Conservation (phyloP, 2,888 invertebrate species). For the Ferdinandea cuprea region DNA sequence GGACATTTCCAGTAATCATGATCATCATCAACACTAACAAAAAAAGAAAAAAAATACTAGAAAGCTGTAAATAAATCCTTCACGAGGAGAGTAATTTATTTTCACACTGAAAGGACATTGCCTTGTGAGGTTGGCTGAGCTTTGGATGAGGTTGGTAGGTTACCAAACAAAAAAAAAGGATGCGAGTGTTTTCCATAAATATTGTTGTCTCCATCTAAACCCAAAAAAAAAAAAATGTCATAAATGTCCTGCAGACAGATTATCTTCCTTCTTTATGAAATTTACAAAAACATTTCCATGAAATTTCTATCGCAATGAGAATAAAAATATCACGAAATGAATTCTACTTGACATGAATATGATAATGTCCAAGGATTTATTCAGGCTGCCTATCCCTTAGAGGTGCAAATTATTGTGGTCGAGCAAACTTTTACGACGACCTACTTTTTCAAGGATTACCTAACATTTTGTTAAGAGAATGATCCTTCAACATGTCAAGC, state of each 20-base stretch:
- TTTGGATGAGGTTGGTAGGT: too few relatives aligned
- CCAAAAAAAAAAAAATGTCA: conserved; percentile 27
- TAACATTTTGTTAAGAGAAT: not conserved
- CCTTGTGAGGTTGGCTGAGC: conserved; percentile 15
- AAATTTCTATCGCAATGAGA: conserved; percentile 24
- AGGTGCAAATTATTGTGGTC: conserved; percentile 53
- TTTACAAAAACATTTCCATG: conserved; percentile 46
- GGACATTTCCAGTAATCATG: conserved; percentile 45
- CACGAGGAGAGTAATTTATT: conserved; percentile 67
- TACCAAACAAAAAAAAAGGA: conserved; percentile 25
- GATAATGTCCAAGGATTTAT: conserved; percentile 41
- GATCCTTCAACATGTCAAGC: conserved; percentile 56
- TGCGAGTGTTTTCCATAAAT: conserved; percentile 37
- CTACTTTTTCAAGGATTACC: conserved; percentile 43
- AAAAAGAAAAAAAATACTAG: conserved; percentile 28
- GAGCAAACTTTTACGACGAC: conserved; percentile 46
- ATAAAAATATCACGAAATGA: conserved; percentile 44
- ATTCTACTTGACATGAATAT: conserved; percentile 69
- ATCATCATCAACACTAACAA: conserved; percentile 33
- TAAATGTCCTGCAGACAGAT: conserved; percentile 62
- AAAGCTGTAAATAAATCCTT: conserved; percentile 66
- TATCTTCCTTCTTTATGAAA: conserved; percentile 49
- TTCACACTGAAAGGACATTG: conserved; percentile 61
- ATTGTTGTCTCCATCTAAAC: conserved; percentile 17
- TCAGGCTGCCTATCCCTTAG: conserved; percentile 8